Evolutionary conservation across 64 coral and sea anemone genomes (phyloP).

Genomic region (Anthopleura sola): DNA sequence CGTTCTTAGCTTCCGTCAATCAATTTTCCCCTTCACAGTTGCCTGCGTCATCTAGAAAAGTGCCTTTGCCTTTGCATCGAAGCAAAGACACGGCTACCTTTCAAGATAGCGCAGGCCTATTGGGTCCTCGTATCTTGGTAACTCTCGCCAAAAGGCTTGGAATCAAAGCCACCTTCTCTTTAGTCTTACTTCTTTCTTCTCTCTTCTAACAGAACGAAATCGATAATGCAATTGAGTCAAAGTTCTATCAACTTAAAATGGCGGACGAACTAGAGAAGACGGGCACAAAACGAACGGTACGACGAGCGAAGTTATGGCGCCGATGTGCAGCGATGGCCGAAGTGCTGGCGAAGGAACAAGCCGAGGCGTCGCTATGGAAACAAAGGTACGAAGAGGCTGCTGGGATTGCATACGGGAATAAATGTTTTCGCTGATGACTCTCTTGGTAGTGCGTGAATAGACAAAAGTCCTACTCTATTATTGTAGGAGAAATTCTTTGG

Average conservation of each 20-base stretch:
- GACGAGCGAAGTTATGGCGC: conserved; percentile 76
- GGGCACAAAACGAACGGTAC: conserved; percentile 7
- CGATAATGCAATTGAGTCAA: conserved; percentile 47
- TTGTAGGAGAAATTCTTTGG: too few relatives aligned
- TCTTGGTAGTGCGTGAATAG: neutral
- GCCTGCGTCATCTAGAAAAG: too few relatives aligned
- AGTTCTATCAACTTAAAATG: conserved; percentile 62
- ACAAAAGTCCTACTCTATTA: too few relatives aligned
- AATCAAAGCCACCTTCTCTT: neutral
- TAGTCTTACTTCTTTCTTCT: neutral
- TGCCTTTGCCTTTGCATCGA: too few relatives aligned
- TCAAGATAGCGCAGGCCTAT: too few relatives aligned
- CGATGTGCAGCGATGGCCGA: conserved; percentile 84
- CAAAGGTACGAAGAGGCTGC: conserved; percentile 50
- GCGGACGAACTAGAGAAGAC: conserved; percentile 70
- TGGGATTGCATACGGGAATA: conserved; percentile 43
- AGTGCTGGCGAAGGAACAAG: conserved; percentile 61
- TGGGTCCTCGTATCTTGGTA: neutral
- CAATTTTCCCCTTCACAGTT: too few relatives aligned
- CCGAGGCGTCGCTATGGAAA: conserved; percentile 45
- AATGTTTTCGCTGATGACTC: conserved; percentile 33
- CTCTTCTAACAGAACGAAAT: conserved; percentile 47
- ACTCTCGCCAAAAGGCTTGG: neutral
- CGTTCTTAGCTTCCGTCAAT: too few relatives aligned
- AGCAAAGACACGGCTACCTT: too few relatives aligned